Evolutionary conservation across 2,113 vertebrate genomes (phyloP).

Genomic region (Peucedramus taeniatus): DNA sequence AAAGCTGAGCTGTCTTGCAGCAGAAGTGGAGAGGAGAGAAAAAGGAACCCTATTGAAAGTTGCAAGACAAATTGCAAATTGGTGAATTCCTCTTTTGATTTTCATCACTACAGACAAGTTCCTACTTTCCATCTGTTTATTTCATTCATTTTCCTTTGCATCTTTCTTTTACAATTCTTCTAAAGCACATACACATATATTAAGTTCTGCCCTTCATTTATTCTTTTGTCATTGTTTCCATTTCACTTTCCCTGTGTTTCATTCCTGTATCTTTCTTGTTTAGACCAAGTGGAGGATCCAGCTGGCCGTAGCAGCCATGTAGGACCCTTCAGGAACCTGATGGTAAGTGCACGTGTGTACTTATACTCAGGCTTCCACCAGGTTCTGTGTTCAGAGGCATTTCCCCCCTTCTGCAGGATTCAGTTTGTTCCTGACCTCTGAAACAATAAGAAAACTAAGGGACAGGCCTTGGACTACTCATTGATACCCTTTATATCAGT

Average conservation of each 20-base stretch:
- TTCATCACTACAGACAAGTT: not conserved
- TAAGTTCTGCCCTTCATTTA: conserved; percentile 50
- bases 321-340: conserved; percentile 75
- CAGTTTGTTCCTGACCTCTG: not conserved
- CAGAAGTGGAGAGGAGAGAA: not conserved
- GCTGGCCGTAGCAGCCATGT: conserved; percentile 74
- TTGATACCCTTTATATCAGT: not conserved
- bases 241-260: conserved; percentile 74
- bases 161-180: conserved; percentile 28
- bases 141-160: conserved; percentile 17
- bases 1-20: not conserved
- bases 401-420: not conserved
- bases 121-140: conserved; percentile 45
- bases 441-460: not conserved
- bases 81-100: not conserved
- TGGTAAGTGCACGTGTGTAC: conserved; percentile 78
- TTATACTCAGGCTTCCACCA: conserved; percentile 72
- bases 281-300: conserved; percentile 77
- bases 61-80: not conserved
- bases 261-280: conserved; percentile 78
- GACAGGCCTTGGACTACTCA: not conserved
- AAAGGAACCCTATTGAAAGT: not conserved
- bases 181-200: not conserved
- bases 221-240: conserved; percentile 68
- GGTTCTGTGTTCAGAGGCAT: conserved; percentile 18